Evolutionary conservation across 2,888 invertebrate species (phyloP).

Genomic region (Xestia c-nigrum): DNA sequence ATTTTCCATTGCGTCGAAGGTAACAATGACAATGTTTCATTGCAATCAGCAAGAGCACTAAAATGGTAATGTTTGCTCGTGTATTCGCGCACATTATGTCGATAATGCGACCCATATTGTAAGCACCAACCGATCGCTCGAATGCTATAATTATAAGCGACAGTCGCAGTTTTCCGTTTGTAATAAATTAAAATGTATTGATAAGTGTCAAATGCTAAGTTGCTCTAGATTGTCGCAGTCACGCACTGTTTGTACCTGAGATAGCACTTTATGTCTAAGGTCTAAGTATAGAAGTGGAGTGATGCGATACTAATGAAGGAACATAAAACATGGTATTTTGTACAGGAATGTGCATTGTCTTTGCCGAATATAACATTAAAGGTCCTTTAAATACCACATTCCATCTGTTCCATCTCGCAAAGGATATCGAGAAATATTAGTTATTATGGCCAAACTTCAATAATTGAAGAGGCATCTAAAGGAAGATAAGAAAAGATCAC

Average conservation of each 20-base stretch:
- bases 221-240: slow-evolving; percentile 51
- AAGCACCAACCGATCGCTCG: slow-evolving; percentile 65
- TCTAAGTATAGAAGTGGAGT: not conserved
- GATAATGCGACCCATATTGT: slow-evolving; percentile 85
- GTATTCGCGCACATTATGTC: slow-evolving; percentile 70
- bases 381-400: not conserved
- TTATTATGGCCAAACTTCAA: not conserved
- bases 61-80: slow-evolving; percentile 75
- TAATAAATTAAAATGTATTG: slow-evolving; percentile 71
- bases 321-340: not conserved
- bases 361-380: not conserved
- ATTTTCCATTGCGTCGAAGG: slow-evolving; percentile 59
- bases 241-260: slow-evolving; percentile 46
- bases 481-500: not conserved
- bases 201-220: slow-evolving; percentile 64
- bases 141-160: slow-evolving; percentile 68
- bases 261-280: slow-evolving; percentile 7
- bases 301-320: not conserved
- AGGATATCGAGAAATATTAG: not conserved
- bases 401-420: not conserved
- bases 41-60: slow-evolving; percentile 67
- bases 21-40: slow-evolving; percentile 60
- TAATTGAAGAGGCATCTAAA: no score
- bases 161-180: slow-evolving; percentile 68
- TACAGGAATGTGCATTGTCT: not conserved